Percentiles rank a stretch among this genome's conserved stretches.
Conservation (phyloP, 30 jellyfish, hydroid and myxozoan genomes). For the Turritopsis rubra region DNA sequence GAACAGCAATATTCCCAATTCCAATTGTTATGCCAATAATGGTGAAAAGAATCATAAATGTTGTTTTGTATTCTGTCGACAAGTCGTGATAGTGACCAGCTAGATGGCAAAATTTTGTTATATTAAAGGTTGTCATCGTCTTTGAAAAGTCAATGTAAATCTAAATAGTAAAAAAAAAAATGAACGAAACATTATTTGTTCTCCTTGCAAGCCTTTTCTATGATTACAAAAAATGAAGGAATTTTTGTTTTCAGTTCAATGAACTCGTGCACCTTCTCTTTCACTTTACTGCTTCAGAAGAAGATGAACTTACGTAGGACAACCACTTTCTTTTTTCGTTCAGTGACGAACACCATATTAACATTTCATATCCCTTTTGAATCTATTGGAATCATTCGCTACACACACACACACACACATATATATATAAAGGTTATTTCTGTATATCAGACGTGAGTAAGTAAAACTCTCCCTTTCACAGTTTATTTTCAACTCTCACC, state of each 20-base stretch:
- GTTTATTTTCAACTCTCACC: background rate
- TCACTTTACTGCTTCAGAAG: background rate
- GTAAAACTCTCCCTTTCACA: background rate
- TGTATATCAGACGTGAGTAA: background rate
- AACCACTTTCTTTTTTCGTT: background rate
- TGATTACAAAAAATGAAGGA: no score
- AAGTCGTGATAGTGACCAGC: conserved; percentile 27
- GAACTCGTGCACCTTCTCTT: background rate
- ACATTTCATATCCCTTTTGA: background rate
- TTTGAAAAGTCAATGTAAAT: background rate
- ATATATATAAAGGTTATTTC: no score
- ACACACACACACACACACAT: no score
- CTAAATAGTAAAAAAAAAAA: background rate
- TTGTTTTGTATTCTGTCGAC: conserved; percentile 10
- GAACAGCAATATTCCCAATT: conserved; percentile 2
- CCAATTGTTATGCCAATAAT: background rate
- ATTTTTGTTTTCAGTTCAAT: background rate
- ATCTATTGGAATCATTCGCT: background rate
- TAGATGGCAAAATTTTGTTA: conserved; percentile 15
- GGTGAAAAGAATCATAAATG: background rate
- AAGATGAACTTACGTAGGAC: background rate
- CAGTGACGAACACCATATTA: background rate
- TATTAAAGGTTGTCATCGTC: conserved; percentile 1
- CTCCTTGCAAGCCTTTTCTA: no score
- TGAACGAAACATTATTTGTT: no score